Percentiles rank a stretch among this genome's conserved stretches.
Conservation (phyloP, 2,888 invertebrate genomes). For the Zeuzera pyrina region DNA sequence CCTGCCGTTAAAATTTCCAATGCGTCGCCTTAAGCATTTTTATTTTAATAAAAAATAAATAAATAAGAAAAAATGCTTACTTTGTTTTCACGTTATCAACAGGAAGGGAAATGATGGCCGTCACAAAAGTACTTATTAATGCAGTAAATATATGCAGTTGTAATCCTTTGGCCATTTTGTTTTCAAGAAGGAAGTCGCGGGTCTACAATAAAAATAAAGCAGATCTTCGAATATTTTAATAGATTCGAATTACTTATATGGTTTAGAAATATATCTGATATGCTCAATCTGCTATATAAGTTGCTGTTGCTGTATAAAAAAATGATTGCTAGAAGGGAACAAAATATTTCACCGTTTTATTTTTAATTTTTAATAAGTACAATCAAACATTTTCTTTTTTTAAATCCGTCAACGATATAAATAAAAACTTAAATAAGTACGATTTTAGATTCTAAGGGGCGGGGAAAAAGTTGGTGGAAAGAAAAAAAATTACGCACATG, state of each 20-base stretch:
- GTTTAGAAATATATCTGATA: too few relatives aligned
- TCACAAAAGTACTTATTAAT: constrained; percentile 93
- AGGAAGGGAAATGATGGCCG: constrained; percentile 94
- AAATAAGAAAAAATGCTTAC: constrained; percentile 49
- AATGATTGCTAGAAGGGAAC: too few relatives aligned
- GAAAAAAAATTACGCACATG: neutral
- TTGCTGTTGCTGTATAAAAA: too few relatives aligned
- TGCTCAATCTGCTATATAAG: too few relatives aligned
- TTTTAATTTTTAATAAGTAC: too few relatives aligned
- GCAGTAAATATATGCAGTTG: constrained; percentile 89
- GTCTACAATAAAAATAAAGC: constrained; percentile 18
- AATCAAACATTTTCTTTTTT: too few relatives aligned
- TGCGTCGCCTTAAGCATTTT: neutral
- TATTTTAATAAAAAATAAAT: too few relatives aligned
- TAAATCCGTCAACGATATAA: too few relatives aligned
- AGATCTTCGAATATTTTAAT: neutral
- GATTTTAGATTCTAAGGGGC: too few relatives aligned
- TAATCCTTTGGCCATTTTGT: constrained; percentile 79
- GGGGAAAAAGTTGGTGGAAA: neutral
- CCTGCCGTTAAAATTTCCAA: too few relatives aligned
- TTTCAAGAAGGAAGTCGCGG: constrained; percentile 36
- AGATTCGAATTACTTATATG: neutral
- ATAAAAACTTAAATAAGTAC: too few relatives aligned
- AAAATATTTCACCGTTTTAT: too few relatives aligned
- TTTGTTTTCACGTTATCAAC: constrained; percentile 97